Conservation (phyloP, 1,140 invertebrate species). For the Atta cephalotes region DNA sequence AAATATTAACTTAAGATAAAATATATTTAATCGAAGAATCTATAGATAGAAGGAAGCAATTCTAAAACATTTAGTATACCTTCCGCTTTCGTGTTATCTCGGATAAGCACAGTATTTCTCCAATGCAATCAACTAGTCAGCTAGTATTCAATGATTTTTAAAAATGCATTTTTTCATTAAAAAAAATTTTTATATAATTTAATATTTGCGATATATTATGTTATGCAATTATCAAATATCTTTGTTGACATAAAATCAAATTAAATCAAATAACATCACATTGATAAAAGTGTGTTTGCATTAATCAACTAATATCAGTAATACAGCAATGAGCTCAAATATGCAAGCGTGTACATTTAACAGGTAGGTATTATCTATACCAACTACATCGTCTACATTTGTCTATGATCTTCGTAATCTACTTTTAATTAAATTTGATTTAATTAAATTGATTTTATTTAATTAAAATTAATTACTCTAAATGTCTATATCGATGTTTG, state of each 20-base stretch:
- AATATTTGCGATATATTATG: neutral
- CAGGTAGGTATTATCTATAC: slow-evolving; percentile 39
- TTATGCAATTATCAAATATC: neutral
- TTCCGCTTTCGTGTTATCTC: slow-evolving; percentile 52
- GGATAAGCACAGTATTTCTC: slow-evolving; percentile 10
- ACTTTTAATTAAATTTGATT: no score
- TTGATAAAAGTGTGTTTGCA: slow-evolving; percentile 2
- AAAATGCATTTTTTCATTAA: neutral
- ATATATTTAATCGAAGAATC: slow-evolving; percentile 13
- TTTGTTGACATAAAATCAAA: slow-evolving; percentile 28
- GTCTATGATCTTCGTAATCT: slow-evolving; percentile 14
- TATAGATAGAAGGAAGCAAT: neutral
- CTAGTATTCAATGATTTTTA: neutral
- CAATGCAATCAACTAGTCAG: neutral
- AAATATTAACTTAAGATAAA: neutral
- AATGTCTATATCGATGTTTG: slow-evolving; percentile 8
- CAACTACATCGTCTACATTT: slow-evolving; percentile 54
- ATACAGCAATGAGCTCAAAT: slow-evolving; percentile 63
- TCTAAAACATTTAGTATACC: slow-evolving; percentile 31
- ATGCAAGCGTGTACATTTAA: slow-evolving; percentile 6
- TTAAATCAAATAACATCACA: slow-evolving; percentile 5
- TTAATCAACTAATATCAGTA: slow-evolving; percentile 27
- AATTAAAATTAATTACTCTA: slow-evolving; percentile 4
- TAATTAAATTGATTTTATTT: neutral
- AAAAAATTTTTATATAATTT: neutral